phyloP scores from a whole-genome alignment of 2,888 invertebrate species.

The Drosophila fulvimacula region DNA sequence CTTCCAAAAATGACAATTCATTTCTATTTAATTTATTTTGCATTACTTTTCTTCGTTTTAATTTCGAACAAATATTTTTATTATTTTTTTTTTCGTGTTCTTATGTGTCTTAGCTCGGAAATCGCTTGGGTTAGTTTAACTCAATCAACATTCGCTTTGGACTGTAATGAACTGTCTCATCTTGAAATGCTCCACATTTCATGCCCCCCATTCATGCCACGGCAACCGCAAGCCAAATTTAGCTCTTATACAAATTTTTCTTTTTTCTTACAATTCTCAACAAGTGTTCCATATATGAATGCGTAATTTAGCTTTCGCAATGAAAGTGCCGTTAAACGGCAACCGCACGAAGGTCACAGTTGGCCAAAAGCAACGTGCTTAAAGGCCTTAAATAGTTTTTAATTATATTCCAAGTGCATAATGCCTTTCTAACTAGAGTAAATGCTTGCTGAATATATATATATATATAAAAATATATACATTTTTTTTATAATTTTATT shows the following conservation, averaged over 20 bases:
- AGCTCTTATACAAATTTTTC: not conserved
- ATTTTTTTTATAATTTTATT: slow-evolving; percentile 8
- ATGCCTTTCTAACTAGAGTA: slow-evolving; percentile 17
- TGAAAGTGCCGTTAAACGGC: not conserved
- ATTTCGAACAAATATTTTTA: too few species aligned
- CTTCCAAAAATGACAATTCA: too few species aligned
- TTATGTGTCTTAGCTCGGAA: too few species aligned
- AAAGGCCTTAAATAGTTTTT: slow-evolving; percentile 22
- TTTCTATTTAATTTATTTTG: too few species aligned
- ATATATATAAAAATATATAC: too few species aligned
- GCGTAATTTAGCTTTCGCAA: not conserved
- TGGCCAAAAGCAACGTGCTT: slow-evolving; percentile 1
- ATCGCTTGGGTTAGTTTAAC: not conserved
- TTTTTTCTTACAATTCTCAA: not conserved
- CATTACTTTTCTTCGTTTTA: too few species aligned
- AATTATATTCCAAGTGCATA: slow-evolving; percentile 29
- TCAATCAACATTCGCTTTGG: not conserved
- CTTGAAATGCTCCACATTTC: not conserved
- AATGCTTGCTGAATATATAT: slow-evolving; percentile 3
- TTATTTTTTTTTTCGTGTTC: too few species aligned
- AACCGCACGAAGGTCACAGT: slow-evolving; percentile 14
- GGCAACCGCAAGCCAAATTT: not conserved
- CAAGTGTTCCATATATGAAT: slow-evolving; percentile 6
- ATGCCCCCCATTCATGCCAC: not conserved
- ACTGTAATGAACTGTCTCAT: not conserved